Conservation (phyloP, 2,888 invertebrate species). For the Troglohyphantes excavatus region DNA sequence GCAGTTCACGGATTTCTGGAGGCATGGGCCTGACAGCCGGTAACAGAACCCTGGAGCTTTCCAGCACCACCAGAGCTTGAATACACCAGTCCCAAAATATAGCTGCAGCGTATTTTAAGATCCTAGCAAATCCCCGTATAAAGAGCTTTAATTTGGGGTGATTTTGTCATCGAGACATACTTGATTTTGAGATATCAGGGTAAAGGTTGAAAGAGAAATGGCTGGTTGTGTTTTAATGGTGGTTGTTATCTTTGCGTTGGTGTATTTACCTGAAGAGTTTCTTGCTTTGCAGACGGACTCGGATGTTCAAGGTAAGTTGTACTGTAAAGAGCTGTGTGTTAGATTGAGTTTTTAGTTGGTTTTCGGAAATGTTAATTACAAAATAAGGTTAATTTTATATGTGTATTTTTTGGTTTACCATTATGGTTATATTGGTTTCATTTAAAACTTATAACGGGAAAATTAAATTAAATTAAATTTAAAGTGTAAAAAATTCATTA, state of each 20-base stretch:
- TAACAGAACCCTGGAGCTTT: slow-evolving; percentile 34
- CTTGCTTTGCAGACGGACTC: neutral
- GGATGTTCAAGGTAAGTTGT: slow-evolving; percentile 42
- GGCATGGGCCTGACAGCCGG: slow-evolving; percentile 51
- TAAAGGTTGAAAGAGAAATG: neutral
- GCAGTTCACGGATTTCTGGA: neutral
- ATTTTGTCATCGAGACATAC: neutral
- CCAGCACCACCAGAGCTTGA: slow-evolving; percentile 51
- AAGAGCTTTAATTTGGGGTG: slow-evolving; percentile 12
- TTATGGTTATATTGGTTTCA: too few species aligned
- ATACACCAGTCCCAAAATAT: slow-evolving; percentile 6
- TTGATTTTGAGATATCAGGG: slow-evolving; percentile 3
- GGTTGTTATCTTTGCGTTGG: slow-evolving; percentile 11
- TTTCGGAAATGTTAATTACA: too few species aligned
- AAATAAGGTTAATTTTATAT: too few species aligned
- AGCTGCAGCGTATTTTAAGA: neutral
- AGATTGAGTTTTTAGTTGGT: too few species aligned
- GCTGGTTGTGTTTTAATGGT: neutral
- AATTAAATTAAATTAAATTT: too few species aligned
- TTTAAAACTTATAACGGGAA: too few species aligned
- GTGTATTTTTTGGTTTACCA: too few species aligned
- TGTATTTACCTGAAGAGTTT: neutral
- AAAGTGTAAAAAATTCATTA: too few species aligned
- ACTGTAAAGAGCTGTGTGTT: too few species aligned
- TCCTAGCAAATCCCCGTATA: slow-evolving; percentile 9